phyloP scores from a whole-genome alignment of 2,888 invertebrate genomes.

The Tribolium freemani region DNA sequence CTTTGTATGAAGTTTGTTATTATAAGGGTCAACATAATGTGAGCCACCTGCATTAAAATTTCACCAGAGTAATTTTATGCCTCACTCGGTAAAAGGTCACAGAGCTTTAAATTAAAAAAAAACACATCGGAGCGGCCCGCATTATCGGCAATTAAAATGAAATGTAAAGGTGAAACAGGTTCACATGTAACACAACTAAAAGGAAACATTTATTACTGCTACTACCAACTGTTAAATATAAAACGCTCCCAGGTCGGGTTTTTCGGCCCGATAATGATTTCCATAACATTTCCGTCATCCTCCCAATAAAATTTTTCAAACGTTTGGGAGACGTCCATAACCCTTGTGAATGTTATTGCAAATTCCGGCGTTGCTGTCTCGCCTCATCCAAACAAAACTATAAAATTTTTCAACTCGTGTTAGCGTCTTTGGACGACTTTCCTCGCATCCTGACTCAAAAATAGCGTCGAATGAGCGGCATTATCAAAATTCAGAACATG shows the following conservation, averaged over 20 bases:
- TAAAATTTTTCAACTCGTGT: background rate
- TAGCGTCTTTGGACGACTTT: background rate
- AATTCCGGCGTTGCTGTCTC: background rate
- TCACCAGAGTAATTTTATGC: background rate
- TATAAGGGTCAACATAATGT: background rate
- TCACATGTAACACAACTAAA: background rate
- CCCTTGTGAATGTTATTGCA: constrained; percentile 2
- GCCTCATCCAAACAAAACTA: background rate
- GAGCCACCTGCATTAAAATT: background rate
- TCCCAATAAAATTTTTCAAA: constrained; percentile 1
- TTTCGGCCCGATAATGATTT: background rate
- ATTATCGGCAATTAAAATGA: background rate
- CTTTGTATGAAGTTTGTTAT: background rate
- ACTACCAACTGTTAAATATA: background rate
- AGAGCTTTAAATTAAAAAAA: background rate
- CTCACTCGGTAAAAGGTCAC: background rate
- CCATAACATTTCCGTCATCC: background rate
- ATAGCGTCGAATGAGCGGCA: constrained; percentile 16
- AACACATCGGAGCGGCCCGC: background rate
- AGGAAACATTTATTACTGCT: background rate
- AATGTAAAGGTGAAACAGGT: background rate
- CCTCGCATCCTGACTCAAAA: background rate
- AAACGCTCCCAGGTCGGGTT: background rate
- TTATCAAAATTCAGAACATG: constrained; percentile 65
- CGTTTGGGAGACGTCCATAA: constrained; percentile 2